These are phyloP conservation scores for Proctacanthus coquilletti DNA, from an alignment of 1,140 invertebrate species.

Conservation along the genomic window DNA sequence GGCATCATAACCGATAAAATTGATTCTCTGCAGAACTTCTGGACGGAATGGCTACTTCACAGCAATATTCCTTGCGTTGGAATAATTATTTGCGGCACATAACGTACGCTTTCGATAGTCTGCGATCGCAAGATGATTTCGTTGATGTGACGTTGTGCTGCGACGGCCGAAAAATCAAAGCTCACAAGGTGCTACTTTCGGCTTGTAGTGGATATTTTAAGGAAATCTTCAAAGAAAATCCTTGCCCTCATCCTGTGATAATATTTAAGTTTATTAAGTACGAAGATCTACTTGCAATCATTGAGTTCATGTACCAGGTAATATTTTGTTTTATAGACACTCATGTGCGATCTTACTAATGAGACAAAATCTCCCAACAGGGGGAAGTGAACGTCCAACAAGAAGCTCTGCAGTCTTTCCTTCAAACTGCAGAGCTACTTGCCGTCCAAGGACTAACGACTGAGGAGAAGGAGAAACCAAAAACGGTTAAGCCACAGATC, in stretches of 20 bases:
- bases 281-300: constrained; percentile 61
- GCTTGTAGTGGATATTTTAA: constrained; percentile 72
- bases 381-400: constrained; percentile 85
- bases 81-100: constrained; percentile 61
- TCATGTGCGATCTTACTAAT: neutral
- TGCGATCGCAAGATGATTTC: constrained; percentile 61
- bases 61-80: constrained; percentile 62
- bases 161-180: constrained; percentile 64
- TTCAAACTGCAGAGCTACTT: constrained; percentile 73
- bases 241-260: constrained; percentile 71
- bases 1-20: too few relatives aligned
- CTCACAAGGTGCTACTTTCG: constrained; percentile 71
- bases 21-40: too few relatives aligned
- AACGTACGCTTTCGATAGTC: constrained; percentile 57
- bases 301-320: constrained; percentile 67
- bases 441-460: constrained; percentile 74
- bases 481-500: constrained; percentile 2
- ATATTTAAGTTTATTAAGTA: constrained; percentile 73
- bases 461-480: constrained; percentile 29
- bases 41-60: constrained; percentile 24
- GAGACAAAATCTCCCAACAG: constrained; percentile 14
- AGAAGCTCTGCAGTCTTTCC: constrained; percentile 69
- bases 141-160: constrained; percentile 75
- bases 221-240: constrained; percentile 70
- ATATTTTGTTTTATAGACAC: neutral